Evolutionary conservation across 2,797 vertebrate genomes (phyloP).

Genomic region (Kryptopterus vitreolus): DNA sequence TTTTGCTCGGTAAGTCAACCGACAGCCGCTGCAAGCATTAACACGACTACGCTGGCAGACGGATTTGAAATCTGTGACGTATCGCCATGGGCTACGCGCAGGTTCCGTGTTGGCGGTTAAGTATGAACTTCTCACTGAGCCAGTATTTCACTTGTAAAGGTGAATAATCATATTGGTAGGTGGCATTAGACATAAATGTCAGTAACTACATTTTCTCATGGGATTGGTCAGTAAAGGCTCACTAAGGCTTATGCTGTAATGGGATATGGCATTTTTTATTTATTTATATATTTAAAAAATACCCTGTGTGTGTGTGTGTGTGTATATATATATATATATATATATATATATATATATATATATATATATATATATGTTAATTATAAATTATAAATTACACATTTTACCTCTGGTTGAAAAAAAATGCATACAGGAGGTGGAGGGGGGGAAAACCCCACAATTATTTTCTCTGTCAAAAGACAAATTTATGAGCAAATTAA

Average conservation of each 20-base stretch:
- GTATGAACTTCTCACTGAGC: conserved; percentile 19
- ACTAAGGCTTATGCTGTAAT: conserved; percentile 3
- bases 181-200: conserved; percentile 45
- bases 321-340: too few relatives aligned
- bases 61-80: conserved; percentile 7
- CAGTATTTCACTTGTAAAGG: conserved; percentile 32
- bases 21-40: conserved; percentile 16
- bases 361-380: too few relatives aligned
- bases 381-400: conserved; percentile 19
- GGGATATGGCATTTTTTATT: neutral
- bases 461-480: conserved; percentile 14
- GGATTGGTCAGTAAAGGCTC: conserved; percentile 17
- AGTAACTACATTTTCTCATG: conserved; percentile 23
- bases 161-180: conserved; percentile 44
- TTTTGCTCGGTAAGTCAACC: conserved; percentile 3
- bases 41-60: neutral
- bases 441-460: neutral
- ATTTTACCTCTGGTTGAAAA: neutral
- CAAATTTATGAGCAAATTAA: conserved; percentile 26
- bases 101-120: conserved; percentile 35
- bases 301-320: too few relatives aligned
- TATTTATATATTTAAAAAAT: too few relatives aligned
- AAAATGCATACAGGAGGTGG: too few relatives aligned
- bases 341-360: too few relatives aligned
- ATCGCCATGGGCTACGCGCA: neutral